A percentile compares a stretch with the other conserved stretches of the same genome.
Evolutionary conservation across 2,888 invertebrate genomes (phyloP).

Genomic region (Acrobasis repandana): DNA sequence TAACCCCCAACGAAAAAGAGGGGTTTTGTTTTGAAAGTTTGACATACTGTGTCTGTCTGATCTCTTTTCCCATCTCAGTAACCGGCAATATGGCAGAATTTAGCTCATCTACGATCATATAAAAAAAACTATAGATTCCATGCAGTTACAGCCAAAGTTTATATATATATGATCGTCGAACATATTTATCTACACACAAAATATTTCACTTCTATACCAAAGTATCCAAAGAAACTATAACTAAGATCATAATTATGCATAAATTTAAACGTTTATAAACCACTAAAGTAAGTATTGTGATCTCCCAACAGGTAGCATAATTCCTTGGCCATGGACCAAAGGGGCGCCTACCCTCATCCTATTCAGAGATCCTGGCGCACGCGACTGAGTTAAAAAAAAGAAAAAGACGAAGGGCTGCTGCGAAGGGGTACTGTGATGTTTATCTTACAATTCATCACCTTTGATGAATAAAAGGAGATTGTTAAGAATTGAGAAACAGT

Average conservation of each 20-base stretch:
- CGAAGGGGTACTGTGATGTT: constrained; percentile 38
- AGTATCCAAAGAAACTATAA: too few relatives aligned
- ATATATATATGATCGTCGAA: too few relatives aligned
- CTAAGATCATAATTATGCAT: constrained; percentile 8
- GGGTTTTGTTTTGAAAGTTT: too few relatives aligned
- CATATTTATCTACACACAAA: too few relatives aligned
- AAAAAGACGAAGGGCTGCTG: constrained; percentile 22
- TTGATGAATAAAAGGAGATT: constrained; percentile 16
- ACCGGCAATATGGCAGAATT: too few relatives aligned
- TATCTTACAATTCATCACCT: constrained; percentile 54
- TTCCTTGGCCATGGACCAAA: constrained; percentile 24
- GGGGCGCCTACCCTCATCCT: constrained; percentile 30
- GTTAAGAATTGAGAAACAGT: background rate
- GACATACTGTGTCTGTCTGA: too few relatives aligned
- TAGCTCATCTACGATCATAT: too few relatives aligned
- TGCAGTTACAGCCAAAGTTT: too few relatives aligned
- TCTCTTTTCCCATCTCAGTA: too few relatives aligned
- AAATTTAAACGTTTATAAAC: background rate
- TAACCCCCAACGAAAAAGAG: too few relatives aligned
- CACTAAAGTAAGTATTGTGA: background rate
- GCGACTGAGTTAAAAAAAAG: constrained; percentile 47
- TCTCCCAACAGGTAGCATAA: constrained; percentile 15
- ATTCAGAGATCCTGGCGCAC: constrained; percentile 37
- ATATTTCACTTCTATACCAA: too few relatives aligned
- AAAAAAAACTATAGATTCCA: too few relatives aligned